Evolutionary conservation across 2,113 vertebrate species (phyloP), one percentile per base, ranked within the genome.

Genomic region (Myotis davidii): DNA sequence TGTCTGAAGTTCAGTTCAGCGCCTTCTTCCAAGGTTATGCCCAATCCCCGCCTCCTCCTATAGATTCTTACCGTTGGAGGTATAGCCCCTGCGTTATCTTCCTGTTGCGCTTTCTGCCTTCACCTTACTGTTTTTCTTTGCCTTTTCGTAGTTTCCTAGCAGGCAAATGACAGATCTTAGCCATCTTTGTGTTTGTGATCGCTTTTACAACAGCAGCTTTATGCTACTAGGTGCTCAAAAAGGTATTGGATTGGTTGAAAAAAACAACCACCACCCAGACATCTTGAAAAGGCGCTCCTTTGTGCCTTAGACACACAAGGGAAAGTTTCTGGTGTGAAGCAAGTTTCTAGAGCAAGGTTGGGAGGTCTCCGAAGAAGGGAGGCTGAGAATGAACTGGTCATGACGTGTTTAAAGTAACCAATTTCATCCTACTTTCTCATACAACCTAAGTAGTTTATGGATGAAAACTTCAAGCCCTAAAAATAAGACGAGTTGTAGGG

Each of bases 1-100:
- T 92, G 83, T 82, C 54, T 88, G 81, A 78, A 95, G 92, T 86
- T 96, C 85, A 77, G 23, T 37, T 9, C 52, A n/a, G 50, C 18
- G n/a, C 65, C 39, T 81, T 59, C 83, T 39, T 88, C 34, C 48
- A 45, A 34, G 42, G 25, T 50, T 65, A 72, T 65, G 34, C 27
- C 39, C 29, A 37, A 4, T 70, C 59, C 17, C 73, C 69, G 74
- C 39, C 61, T 54, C 72, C 52, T 59, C 45, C 64, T 25, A 0
- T 50, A 65, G 84, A 79, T 56, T 69, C 56, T 48, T 65, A 2
- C 48, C n/a, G 20, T 59, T 82, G 65, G 23, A 56, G 32, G 64
- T 64, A 23, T 2, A 56, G 39, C 20, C 50, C 10, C 32, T n/a
- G 29, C 74, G 69, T 83, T 52, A 25, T 59, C 59, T 17, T 69